Base-by-base conservation (phyloP, 2,113 vertebrate species). In the Cricetomys ansorgei region DNA sequence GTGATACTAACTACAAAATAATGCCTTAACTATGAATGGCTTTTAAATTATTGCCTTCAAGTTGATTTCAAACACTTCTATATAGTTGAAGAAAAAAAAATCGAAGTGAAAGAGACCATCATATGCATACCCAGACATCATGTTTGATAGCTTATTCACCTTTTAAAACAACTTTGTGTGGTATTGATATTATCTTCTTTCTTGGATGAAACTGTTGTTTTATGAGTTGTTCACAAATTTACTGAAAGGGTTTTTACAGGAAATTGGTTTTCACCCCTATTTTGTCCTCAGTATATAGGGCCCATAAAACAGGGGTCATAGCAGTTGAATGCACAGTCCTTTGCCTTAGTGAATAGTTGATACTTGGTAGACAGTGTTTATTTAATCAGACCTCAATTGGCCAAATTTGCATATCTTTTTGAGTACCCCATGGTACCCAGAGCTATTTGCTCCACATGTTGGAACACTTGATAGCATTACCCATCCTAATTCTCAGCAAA, bases 11-110 rank as follows among this genome's bases (percentile, higher is more conserved):
- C 89, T 43, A 76, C 73, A 96, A 67, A 55, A 13, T 9, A 67
- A 62, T 86, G 43, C 12, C 57, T 94, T 19, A 84, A 19, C 1
- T 87, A 40, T 34, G 23, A 91, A 48, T 40, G n/a, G 5, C 5
- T 92, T 93, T n/a, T 83, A 95, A 59, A 16, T 76, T 79, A 57
- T n/a, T 83, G 23, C 69, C n/a, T 87, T 67, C 16, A 4, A 84
- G 86, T 27, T 59, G 40, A n/a, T 96, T 94, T 89, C 40, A 89
- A 91, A 81, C 21, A 88, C 5, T 29, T 37, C 0, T 23, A 85
- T 16, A 17, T 43, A 90, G 29, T 17, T 95, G 67, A 65, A 62
- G 37, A 48, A 70, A 79, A 77, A 62, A 11, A 40, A 13, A 64
- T 0, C 43, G 27, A 37, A 50, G 79, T 57, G 6, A 19, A 37